These are phyloP conservation scores for Heteromyza rotundicornis DNA, from an alignment of 2,888 invertebrate genomes.

Conservation along the genomic window DNA sequence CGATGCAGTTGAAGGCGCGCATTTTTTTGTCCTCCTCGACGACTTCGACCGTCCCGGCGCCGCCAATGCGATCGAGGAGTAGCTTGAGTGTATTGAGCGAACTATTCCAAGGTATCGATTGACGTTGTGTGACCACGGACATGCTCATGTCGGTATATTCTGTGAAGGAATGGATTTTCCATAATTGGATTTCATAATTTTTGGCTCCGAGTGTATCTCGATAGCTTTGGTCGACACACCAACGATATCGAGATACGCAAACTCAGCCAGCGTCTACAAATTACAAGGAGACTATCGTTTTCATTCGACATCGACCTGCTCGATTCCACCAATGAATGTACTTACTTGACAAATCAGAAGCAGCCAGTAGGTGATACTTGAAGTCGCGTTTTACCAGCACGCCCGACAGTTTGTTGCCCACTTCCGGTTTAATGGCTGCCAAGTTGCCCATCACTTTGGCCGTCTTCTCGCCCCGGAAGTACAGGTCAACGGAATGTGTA, in stretches of 20 bases:
- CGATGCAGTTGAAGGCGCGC: constrained; percentile 82
- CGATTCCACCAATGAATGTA: too few relatives aligned
- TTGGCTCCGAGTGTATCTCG: too few relatives aligned
- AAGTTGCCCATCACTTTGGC: constrained; percentile 97
- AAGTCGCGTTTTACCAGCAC: constrained; percentile 97
- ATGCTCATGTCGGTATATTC: constrained; percentile 95
- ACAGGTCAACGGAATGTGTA: constrained; percentile 89
- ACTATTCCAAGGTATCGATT: constrained; percentile 83
- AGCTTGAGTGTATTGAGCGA: constrained; percentile 72
- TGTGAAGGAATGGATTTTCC: constrained; percentile 26
- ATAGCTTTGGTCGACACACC: too few relatives aligned
- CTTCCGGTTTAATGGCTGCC: constrained; percentile 81
- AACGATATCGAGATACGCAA: too few relatives aligned
- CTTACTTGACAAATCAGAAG: constrained; percentile 82
- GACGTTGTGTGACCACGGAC: constrained; percentile 90
- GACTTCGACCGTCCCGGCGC: constrained; percentile 70
- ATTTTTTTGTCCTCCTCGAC: constrained; percentile 75
- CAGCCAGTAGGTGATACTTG: constrained; percentile 93
- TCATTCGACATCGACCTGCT: too few relatives aligned
- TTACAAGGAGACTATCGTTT: too few relatives aligned
- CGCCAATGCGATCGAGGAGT: constrained; percentile 79
- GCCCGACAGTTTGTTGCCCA: constrained; percentile 84
- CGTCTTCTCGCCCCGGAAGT: constrained; percentile 97
- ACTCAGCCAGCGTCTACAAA: too few relatives aligned
- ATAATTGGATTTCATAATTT: too few relatives aligned